Conservation (phyloP, 2,797 vertebrate species). For the Ibycter americanus region DNA sequence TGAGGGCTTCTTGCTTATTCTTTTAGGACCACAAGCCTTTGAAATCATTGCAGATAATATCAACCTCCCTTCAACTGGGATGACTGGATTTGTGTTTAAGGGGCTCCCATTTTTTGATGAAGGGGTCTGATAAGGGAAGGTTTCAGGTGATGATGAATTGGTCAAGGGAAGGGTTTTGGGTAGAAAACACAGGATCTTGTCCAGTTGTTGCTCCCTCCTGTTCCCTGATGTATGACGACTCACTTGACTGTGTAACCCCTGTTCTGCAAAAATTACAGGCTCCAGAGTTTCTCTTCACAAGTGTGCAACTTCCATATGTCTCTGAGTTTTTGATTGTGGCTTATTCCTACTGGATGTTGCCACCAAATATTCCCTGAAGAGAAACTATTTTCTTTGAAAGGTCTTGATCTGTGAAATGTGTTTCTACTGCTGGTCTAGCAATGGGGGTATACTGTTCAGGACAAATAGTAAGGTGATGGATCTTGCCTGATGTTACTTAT, state of each 20-base stretch:
- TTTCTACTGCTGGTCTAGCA: neutral
- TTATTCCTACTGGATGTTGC: neutral
- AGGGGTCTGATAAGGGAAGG: neutral
- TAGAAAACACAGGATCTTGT: neutral
- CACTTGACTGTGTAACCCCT: neutral
- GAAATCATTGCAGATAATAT: neutral
- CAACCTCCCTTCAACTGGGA: neutral
- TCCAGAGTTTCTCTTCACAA: neutral
- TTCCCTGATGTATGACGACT: neutral
- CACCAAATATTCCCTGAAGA: neutral
- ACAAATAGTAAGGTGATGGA: neutral
- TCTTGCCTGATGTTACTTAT: neutral
- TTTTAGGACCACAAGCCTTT: neutral
- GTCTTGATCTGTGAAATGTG: neutral
- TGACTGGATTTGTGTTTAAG: neutral
- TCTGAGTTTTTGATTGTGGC: neutral
- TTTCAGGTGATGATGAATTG: neutral
- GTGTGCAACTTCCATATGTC: fast-evolving
- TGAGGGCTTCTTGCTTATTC: neutral
- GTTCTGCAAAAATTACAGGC: neutral
- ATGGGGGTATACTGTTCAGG: neutral
- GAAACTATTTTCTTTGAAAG: neutral
- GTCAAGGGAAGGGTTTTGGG: neutral
- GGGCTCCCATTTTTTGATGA: neutral
- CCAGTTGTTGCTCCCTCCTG: neutral